These are phyloP conservation scores for Lithobates sylvaticus DNA, from an alignment of 2,797 vertebrate genomes.

Conservation along the genomic window DNA sequence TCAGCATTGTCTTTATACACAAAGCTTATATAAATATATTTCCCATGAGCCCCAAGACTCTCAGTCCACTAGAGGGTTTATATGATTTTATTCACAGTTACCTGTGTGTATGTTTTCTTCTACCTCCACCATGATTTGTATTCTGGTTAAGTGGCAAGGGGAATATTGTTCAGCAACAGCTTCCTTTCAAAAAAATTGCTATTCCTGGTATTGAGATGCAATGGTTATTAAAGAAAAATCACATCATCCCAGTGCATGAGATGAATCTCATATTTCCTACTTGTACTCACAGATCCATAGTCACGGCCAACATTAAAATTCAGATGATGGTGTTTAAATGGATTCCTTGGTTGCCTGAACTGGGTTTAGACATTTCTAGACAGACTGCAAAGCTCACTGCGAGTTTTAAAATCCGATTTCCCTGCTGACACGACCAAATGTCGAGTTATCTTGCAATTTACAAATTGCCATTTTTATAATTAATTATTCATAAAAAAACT, in stretches of 20 bases:
- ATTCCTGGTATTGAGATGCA: neutral
- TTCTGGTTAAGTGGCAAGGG: neutral
- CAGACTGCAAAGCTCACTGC: conserved; percentile 66
- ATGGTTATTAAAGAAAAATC: conserved; percentile 4
- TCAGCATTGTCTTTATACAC: neutral
- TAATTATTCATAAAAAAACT: conserved; percentile 83
- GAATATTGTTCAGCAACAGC: conserved; percentile 6
- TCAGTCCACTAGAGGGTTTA: neutral
- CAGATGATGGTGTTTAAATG: conserved; percentile 76
- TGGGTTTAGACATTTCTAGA: conserved; percentile 69
- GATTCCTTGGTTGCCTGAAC: conserved; percentile 78
- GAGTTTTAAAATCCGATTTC: conserved; percentile 71
- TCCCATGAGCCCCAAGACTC: neutral
- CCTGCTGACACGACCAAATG: conserved; percentile 77
- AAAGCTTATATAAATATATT: neutral
- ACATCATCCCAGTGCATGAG: conserved; percentile 11
- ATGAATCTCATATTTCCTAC: neutral
- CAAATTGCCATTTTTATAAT: conserved; percentile 84
- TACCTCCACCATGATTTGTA: neutral
- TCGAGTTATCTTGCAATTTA: conserved; percentile 78
- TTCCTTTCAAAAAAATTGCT: conserved; percentile 1
- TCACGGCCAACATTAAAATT: conserved; percentile 73
- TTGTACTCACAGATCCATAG: neutral
- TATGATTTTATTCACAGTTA: neutral
- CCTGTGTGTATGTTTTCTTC: neutral